Base-by-base conservation (phyloP, 2,888 invertebrate genomes). In the Carterocephalus palaemon region DNA sequence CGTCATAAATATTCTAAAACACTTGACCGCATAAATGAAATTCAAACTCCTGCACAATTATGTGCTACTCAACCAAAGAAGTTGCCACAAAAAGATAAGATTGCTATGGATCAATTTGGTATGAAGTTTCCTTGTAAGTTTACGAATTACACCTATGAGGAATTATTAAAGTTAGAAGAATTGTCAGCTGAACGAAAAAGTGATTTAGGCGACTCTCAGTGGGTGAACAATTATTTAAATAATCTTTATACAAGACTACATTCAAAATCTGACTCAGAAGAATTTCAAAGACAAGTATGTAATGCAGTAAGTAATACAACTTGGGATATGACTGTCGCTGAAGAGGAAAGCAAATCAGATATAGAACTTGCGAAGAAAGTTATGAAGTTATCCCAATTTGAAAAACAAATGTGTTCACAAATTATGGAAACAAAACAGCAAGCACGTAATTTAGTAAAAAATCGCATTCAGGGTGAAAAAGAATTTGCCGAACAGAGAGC, bases 331-430 rank as follows among this genome's bases (percentile, higher is more conserved):
- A 72, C 90, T 13, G 63, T 88, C 24, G 70, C 70, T 10, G 84
- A 88, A 59, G 88, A 90, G 67, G 89, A 89, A 58, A 63, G 66
- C 5, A 79, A 81, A 50, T 68, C 88, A 15, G 88, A 90, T 51
- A 70, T 73, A 28, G 74, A 82, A 7, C 70, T 91, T 6, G 85
- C 88, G 0, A 81, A 81, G 43, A 90, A 89, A 56, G 82, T 91
- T 2, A 68, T 91, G 64, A 89, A 89, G 57, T 83, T 91, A 48
- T 90, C 91, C 0, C 79, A 88, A 29, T 91, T 89, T 64, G 92
- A 92, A 60, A 92, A 91, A 63, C 89, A 90, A 68, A 89, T 92
- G 78, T 82, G 89, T 32, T 88, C 88, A 22, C 90, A 90, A 71
- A 73, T 92, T 46, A 88, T 88, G 69, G 90, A 91, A 64, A 87